Base-by-base conservation (phyloP, 2,113 vertebrate genomes). In the Phylloscopus whistleri region DNA sequence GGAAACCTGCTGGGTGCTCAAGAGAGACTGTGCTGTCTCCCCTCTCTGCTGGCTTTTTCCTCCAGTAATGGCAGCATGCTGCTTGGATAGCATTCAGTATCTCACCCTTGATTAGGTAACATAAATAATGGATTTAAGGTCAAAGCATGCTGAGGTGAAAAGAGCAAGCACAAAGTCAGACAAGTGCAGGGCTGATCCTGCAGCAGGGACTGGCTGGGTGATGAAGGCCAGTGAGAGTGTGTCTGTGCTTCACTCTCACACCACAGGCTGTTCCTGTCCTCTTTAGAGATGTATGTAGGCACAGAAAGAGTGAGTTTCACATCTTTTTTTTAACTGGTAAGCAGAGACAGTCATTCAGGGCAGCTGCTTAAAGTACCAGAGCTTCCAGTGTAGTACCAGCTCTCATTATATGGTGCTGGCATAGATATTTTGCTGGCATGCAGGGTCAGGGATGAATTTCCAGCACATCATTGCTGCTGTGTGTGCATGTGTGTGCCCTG, bases 281-380 rank as follows among this genome's bases (percentile, higher is more conserved):
- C 75, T 74, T 91, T 64, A 77, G 43, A 77, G 59, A 55, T 41
- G 8, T 22, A 17, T 2, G 53, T 37, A 87, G 89, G 66, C 62
- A 56, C 69, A 56, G 69, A 44, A 87, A 78, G 39, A 66, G 44
- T 0, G 2, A 79, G 28, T 85, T 93, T 51, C 55, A 44, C 53
- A 44, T 41, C 46, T 69, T 58, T 96, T 79, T 64, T 19, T 64
- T 19, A 9, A 35, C 26, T 31, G 49, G 10, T 81, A 59, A 66
- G 64, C 81, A 72, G 62, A 74, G 51, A 10, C 13, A 55, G 46
- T 49, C 46, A 62, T 82, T 85, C 41, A 53, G 95, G 91, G 44
- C 91, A 94, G 87, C 89, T 93, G 53, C 84, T 75, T 74, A 28
- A 90, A 94, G 84, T 31, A 73, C 41, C 70, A 83, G 63, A 66